Evolutionary conservation across 1,140 invertebrate genomes (phyloP).

Genomic region (Dinothrombium tinctorium): DNA sequence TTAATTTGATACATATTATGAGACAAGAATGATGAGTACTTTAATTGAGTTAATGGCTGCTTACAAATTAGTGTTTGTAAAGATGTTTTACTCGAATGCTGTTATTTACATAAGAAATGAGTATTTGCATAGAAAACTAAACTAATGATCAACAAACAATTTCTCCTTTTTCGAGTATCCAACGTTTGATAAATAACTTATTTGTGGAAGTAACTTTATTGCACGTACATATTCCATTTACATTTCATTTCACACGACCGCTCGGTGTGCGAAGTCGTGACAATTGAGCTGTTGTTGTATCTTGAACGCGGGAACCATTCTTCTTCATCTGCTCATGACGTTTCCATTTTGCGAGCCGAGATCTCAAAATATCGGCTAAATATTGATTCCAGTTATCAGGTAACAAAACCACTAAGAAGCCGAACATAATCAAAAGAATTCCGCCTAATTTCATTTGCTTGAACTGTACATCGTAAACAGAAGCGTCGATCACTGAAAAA

Average conservation of each 20-base stretch:
- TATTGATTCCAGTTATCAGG: constrained; percentile 88
- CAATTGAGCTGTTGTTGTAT: constrained; percentile 12
- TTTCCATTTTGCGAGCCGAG: constrained; percentile 16
- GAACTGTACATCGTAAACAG: constrained; percentile 57
- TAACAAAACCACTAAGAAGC: constrained; percentile 48
- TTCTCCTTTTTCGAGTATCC: not conserved
- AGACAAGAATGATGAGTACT: too few relatives aligned
- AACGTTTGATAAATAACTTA: not conserved
- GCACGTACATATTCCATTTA: too few relatives aligned
- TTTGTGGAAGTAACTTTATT: too few relatives aligned
- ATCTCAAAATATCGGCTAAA: constrained; percentile 62
- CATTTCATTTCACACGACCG: constrained; percentile 16
- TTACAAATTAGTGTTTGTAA: too few relatives aligned
- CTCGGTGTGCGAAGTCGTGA: constrained; percentile 15
- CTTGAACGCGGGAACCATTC: constrained; percentile 5
- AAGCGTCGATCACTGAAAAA: constrained; percentile 53
- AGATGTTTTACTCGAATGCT: too few relatives aligned
- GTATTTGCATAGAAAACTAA: too few relatives aligned
- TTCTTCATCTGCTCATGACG: constrained; percentile 11
- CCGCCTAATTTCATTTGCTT: constrained; percentile 81
- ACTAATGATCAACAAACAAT: not conserved
- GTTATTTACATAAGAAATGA: too few relatives aligned
- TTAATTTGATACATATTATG: too few relatives aligned
- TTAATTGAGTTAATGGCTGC: too few relatives aligned
- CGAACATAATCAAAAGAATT: constrained; percentile 45